Conservation (phyloP, 2,113 vertebrate species). For the Perca flavescens region DNA sequence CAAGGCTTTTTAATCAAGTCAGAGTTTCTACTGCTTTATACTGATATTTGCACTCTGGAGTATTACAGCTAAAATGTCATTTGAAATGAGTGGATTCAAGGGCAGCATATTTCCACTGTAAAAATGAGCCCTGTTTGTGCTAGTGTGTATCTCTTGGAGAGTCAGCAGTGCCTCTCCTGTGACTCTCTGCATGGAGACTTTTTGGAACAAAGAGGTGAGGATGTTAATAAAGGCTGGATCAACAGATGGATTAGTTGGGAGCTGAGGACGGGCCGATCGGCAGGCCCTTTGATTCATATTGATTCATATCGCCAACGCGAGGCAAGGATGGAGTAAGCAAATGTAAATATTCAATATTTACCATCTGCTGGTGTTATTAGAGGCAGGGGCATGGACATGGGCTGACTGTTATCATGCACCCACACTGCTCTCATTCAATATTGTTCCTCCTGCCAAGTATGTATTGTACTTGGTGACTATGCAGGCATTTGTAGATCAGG, state of each 20-base stretch:
- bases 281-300: conserved; percentile 73
- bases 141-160: not conserved
- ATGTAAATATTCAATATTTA: conserved; percentile 90
- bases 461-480: conserved; percentile 55
- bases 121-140: conserved; percentile 5
- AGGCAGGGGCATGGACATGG: conserved; percentile 75
- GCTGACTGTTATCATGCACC: conserved; percentile 65
- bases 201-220: conserved; percentile 65
- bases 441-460: conserved; percentile 66
- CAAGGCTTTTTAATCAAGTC: conserved; percentile 60
- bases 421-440: conserved; percentile 72
- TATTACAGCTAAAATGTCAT: conserved; percentile 65
- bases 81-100: conserved; percentile 61
- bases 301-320: conserved; percentile 78
- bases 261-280: conserved; percentile 56
- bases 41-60: conserved; percentile 66
- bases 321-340: conserved; percentile 81
- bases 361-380: conserved; percentile 83
- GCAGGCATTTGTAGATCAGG: conserved; percentile 72
- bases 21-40: conserved; percentile 31
- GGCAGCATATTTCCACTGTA: conserved; percentile 20
- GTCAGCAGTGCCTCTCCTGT: not conserved
- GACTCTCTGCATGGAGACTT: conserved; percentile 50
- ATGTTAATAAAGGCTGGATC: conserved; percentile 80
- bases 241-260: conserved; percentile 74